These are phyloP conservation scores for Anguilla anguilla DNA, from an alignment of 2,797 vertebrate genomes.

Conservation along the genomic window DNA sequence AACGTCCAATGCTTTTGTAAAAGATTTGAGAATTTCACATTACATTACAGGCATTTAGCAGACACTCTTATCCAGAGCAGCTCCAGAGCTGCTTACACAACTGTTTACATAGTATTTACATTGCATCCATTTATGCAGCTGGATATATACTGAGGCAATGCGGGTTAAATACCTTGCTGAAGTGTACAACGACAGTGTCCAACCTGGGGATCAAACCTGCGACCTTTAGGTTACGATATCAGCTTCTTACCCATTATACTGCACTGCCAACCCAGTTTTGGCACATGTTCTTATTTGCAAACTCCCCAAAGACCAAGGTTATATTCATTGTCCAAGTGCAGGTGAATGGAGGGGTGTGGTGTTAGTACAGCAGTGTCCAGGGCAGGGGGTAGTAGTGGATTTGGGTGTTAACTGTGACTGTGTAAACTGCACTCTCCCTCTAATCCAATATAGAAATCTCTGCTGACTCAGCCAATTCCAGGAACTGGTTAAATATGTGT, in stretches of 20 bases:
- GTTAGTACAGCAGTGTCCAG: not conserved
- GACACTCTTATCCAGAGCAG: too few relatives aligned
- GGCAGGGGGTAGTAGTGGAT: not conserved
- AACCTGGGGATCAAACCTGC: too few relatives aligned
- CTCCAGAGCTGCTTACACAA: too few relatives aligned
- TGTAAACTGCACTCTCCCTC: not conserved
- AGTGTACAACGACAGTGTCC: too few relatives aligned
- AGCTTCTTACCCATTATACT: too few relatives aligned
- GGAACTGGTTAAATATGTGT: not conserved
- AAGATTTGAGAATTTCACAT: not conserved
- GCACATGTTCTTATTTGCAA: not conserved
- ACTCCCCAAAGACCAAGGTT: not conserved
- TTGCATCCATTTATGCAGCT: too few relatives aligned
- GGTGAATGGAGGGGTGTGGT: not conserved
- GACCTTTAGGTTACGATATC: too few relatives aligned
- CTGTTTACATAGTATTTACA: too few relatives aligned
- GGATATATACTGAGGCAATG: too few relatives aligned
- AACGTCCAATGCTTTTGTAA: not conserved
- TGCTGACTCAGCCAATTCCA: not conserved
- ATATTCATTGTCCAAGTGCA: not conserved
- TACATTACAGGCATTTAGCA: too few relatives aligned
- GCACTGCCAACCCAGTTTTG: not conserved
- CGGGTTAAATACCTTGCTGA: too few relatives aligned
- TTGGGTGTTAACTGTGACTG: not conserved
- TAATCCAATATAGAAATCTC: conserved; percentile 25